A percentile compares a stretch with the other conserved stretches of the same genome.
phyloP scores from a whole-genome alignment of 2,888 invertebrate genomes.

The Diachrysia chrysitis region DNA sequence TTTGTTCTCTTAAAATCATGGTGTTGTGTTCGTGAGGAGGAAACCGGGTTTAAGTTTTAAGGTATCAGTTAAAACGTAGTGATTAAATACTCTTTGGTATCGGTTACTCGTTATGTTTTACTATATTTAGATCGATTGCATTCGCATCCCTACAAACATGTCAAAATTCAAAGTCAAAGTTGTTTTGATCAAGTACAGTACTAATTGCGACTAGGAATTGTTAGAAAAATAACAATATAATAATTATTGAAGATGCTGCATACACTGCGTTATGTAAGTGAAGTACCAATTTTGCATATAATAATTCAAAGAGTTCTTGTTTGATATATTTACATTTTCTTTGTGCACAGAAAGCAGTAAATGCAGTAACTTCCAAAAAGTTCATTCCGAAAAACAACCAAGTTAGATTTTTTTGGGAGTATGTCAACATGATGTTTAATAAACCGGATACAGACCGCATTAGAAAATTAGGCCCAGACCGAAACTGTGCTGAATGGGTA shows the following conservation, averaged over 20 bases:
- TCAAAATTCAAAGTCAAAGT: too few relatives aligned
- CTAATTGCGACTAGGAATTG: too few relatives aligned
- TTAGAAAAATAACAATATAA: not conserved
- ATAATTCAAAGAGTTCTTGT: not conserved
- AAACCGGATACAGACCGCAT: constrained; percentile 91
- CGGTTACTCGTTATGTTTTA: too few relatives aligned
- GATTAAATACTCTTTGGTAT: too few relatives aligned
- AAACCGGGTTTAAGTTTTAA: too few relatives aligned
- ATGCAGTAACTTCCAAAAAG: constrained; percentile 34
- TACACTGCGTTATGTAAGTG: not conserved
- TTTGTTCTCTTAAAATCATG: too few relatives aligned
- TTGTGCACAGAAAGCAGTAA: constrained; percentile 48
- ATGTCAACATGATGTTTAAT: constrained; percentile 91
- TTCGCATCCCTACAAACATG: too few relatives aligned
- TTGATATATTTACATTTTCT: not conserved
- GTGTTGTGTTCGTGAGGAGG: too few relatives aligned
- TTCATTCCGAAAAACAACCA: constrained; percentile 63
- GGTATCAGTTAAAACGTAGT: too few relatives aligned
- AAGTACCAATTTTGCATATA: not conserved
- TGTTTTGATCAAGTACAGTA: too few relatives aligned
- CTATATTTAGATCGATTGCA: too few relatives aligned
- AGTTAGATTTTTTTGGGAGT: constrained; percentile 83
- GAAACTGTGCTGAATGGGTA: constrained; percentile 98
- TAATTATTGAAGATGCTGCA: not conserved
- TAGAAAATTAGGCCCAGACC: constrained; percentile 94